A percentile compares a stretch with the other conserved stretches of the same genome.
phyloP scores from a whole-genome alignment of 1,140 invertebrate genomes.

The Hycleus phaleratus region DNA sequence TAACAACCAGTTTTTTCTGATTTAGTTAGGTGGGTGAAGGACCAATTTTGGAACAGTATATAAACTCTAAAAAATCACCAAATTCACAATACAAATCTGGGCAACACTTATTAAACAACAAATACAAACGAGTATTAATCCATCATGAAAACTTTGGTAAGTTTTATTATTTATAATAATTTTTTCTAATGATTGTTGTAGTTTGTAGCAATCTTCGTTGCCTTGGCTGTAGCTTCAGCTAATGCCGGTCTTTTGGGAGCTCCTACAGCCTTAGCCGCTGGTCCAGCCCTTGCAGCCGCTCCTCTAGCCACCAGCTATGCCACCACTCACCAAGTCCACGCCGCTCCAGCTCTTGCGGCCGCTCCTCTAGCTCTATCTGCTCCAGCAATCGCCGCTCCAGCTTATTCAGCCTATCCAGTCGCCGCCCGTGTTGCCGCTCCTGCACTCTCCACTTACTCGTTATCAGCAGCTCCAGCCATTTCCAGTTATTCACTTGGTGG shows the following conservation, averaged over 20 bases:
- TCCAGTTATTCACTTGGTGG: too few relatives aligned
- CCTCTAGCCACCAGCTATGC: not conserved
- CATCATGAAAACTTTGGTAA: too few relatives aligned
- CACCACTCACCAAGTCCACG: not conserved
- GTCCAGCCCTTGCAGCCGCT: not conserved
- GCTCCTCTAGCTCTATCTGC: not conserved
- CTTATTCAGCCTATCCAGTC: not conserved
- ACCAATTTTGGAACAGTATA: too few relatives aligned
- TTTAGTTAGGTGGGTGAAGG: too few relatives aligned
- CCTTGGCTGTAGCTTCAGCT: slow-evolving; percentile 3
- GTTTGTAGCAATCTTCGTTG: not conserved
- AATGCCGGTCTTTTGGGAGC: slow-evolving; percentile 1
- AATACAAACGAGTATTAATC: too few relatives aligned
- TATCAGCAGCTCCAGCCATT: not conserved
- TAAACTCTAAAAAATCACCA: too few relatives aligned
- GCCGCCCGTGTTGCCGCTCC: not conserved
- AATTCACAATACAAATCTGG: too few relatives aligned
- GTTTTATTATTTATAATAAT: too few relatives aligned
- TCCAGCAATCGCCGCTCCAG: not conserved
- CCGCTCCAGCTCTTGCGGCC: not conserved
- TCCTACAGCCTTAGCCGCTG: not conserved
- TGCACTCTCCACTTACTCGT: not conserved
- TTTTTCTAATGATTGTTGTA: too few relatives aligned
- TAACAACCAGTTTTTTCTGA: too few relatives aligned
- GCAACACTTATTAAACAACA: too few relatives aligned